Conservation (phyloP, 2,797 vertebrate genomes). For the Acrossocheilus wenchowensis region DNA sequence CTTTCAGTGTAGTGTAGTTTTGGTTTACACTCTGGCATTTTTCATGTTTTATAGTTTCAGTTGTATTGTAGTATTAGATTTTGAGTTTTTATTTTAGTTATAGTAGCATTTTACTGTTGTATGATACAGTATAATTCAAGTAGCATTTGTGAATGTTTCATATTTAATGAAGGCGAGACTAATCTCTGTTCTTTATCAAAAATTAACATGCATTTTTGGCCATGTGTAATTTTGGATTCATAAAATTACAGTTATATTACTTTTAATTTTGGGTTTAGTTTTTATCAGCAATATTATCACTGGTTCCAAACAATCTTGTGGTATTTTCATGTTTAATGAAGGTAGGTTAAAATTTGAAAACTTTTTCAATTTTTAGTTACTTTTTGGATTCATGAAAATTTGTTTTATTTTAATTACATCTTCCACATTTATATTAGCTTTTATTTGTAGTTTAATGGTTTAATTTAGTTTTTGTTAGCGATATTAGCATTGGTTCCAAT, state of each 20-base stretch:
- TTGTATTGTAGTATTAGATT: background rate
- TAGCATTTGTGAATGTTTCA: background rate
- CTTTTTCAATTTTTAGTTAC: background rate
- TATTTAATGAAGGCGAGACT: no score
- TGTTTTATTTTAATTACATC: background rate
- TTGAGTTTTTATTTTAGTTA: background rate
- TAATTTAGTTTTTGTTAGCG: background rate
- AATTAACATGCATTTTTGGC: no score
- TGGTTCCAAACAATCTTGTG: background rate
- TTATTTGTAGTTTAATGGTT: background rate
- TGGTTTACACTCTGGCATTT: background rate
- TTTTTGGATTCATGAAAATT: background rate
- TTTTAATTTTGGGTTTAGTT: background rate
- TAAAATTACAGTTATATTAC: background rate
- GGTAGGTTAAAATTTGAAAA: background rate
- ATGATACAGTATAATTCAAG: background rate
- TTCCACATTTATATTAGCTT: background rate
- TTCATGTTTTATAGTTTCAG: background rate
- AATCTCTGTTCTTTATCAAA: no score
- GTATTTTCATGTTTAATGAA: background rate
- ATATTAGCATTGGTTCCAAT: background rate
- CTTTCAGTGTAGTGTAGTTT: background rate
- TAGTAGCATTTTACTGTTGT: background rate
- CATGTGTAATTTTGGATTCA: background rate
- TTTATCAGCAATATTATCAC: background rate